Base-by-base conservation (phyloP, 2,113 vertebrate genomes). In the Gorilla gorilla region DNA sequence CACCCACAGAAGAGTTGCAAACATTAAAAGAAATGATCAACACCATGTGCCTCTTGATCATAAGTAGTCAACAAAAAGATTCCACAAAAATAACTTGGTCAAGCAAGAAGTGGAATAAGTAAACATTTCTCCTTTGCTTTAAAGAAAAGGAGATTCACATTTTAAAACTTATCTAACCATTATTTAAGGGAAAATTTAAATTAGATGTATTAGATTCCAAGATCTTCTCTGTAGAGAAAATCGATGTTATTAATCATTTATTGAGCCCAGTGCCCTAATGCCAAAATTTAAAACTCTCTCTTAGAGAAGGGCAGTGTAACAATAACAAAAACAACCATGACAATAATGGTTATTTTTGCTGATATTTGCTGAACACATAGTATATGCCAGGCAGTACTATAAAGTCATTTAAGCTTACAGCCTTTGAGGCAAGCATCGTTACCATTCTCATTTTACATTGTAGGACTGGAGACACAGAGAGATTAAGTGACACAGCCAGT, bases 131-230 rank as follows among this genome's bases (percentile, higher is more conserved):
- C 12, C 57, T 50, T 83, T 83, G 17, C 14, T 48, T 66, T 80
- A 87, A 70, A 90, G 2, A 35, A 92, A 92, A 84, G 68, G 25
- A 43, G 20, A 72, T 30, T 73, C 50, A 89, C 25, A 72, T 72
- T 97, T 95, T 93, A 89, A 90, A 89, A 87, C 48, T 78, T 94
- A 72, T 61, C 10, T 23, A 92, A 94, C 9, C n/a, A 92, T 27
- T 92, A 23, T 72, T 96, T 92, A 93, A 93, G 32, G 27, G 32
- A 48, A 97, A 79, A 73, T 66, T 27, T 83, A 88, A 73, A 50
- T 68, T 48, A 90, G 35, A 32, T 66, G 4, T 72, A 59, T 61
- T 96, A 50, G 11, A 86, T 57, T 80, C 32, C 55, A 70, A 57
- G 40, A 89, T 32, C 12, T 93, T 94, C n/a, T 80, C 45, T 85